Base-by-base conservation (phyloP, 2,113 vertebrate species). In the Jaculus jaculus region DNA sequence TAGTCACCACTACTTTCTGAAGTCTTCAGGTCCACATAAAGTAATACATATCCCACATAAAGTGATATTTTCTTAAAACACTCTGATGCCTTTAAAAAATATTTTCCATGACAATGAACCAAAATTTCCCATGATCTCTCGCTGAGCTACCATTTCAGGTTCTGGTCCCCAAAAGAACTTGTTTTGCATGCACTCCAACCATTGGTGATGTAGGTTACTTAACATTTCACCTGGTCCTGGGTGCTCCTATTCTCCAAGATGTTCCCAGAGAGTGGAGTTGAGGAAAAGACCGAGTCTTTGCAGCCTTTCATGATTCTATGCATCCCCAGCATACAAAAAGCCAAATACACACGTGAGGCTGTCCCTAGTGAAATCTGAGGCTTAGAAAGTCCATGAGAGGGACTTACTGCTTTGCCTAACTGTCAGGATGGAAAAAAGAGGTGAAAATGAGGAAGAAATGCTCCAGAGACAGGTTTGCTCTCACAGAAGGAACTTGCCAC, bases 161-260 rank as follows among this genome's bases (percentile, higher is more conserved):
- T 80, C 79, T 61, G 28, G 23, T 66, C 17, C 21, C 63, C 28
- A 90, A 21, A 42, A 73, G 42, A 30, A 42, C 58, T 47, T 37
- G 79, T 16, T 73, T 80, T 79, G 7, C 3, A 28, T 4, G 34
- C 8, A 1, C 11, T 54, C 54, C 18, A 2, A 11, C 37, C 21
- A 47, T 6, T 69, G 47, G 30, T 69, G 28, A 18, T 0, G 0
- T 16, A 2, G 26, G 47, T 8, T 18, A 16, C 3, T 75, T 28
- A 47, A 23, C 24, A 71, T 30, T 8, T 63, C 23, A 32, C 4
- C 1, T 2, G 18, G 21, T 0, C 28, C 81, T 73, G 39, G 28
- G 69, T 28, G 6, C 10, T 2, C 69, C 16, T 28, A 5, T 32
- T 24, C 2, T n/a, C 42, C 24, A 51, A 26, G 12, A 26, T 80